Base-by-base conservation (phyloP, 2,113 vertebrate genomes). In the Gallinago media region DNA sequence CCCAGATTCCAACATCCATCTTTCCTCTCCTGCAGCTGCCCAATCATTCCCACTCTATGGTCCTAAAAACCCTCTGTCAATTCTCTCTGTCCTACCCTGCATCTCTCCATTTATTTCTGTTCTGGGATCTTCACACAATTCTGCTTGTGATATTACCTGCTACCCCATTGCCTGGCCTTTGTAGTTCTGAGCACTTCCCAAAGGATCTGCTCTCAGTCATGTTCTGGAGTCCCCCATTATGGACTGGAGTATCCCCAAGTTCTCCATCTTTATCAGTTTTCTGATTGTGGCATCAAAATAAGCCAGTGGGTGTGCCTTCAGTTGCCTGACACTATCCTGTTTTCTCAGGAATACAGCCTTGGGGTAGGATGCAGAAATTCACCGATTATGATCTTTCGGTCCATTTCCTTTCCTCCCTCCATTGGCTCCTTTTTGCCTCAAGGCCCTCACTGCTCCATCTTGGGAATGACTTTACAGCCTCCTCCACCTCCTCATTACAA, bases 331-430 rank as follows among this genome's bases (percentile, higher is more conserved):
- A 85, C 76, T 71, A 32, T 92, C 81, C 71, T 66, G 2, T 77
- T 82, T 72, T 78, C 55, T 59, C 71, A 96, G 96, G 50, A 93
- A 71, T 70, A 87, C 27, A 71, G 91, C 95, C 92, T 71, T 88
- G 29, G 71, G 93, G 54, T 82, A 94, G 88, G 96, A 96, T 97
- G 88, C 96, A 97, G 84, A 96, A 96, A 96, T 75, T 90, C 59
- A 63, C 75, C 77, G 96, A 97, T 97, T 96, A 85, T 29, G 59
- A 97, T 97, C 97, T 97, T 85, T 92, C 1, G 3, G 78, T 83
- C 86, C 73, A 97, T 94, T 97, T 97, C 94, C 86, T 95, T 94
- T 97, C 97, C 94, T 94, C 95, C 97, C 97, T 97, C 46, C 94
- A 97, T 5, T 97, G 95, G 94, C 70, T 97, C 86, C 76, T 96